These are phyloP conservation scores for Seira sanloemensis DNA, from an alignment of 2,888 invertebrate species.

Conservation along the genomic window DNA sequence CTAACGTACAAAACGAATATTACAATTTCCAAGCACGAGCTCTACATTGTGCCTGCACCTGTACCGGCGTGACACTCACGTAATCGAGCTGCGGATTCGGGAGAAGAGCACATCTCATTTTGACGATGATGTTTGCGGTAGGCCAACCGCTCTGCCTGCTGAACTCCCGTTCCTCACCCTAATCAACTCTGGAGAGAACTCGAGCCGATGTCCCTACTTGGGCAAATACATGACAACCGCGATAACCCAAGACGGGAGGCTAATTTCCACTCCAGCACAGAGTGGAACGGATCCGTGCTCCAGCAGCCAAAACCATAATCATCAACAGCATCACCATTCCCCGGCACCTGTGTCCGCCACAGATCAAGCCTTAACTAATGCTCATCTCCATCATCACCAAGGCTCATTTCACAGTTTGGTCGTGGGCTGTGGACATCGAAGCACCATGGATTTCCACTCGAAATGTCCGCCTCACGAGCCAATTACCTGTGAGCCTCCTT, in stretches of 20 bases:
- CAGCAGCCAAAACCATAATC: slow-evolving; percentile 43
- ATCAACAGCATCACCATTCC: not conserved
- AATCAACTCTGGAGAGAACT: slow-evolving; percentile 66
- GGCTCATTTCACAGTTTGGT: slow-evolving; percentile 74
- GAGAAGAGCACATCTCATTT: slow-evolving; percentile 56
- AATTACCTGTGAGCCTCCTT: slow-evolving; percentile 74
- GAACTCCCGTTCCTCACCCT: slow-evolving; percentile 69
- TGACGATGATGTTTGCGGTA: slow-evolving; percentile 65
- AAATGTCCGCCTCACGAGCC: slow-evolving; percentile 76
- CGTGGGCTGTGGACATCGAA: slow-evolving; percentile 78
- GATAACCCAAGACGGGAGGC: slow-evolving; percentile 68
- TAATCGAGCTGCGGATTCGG: slow-evolving; percentile 82
- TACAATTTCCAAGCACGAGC: slow-evolving; percentile 81
- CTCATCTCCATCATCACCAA: slow-evolving; percentile 32
- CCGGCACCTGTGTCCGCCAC: not conserved
- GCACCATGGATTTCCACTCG: slow-evolving; percentile 80
- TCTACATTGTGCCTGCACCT: slow-evolving; percentile 88
- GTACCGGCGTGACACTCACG: slow-evolving; percentile 82
- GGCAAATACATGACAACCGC: slow-evolving; percentile 72
- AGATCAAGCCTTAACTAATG: slow-evolving; percentile 2
- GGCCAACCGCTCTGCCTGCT: slow-evolving; percentile 61
- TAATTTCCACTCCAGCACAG: slow-evolving; percentile 62
- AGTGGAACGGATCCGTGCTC: slow-evolving; percentile 56
- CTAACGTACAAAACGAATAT: not conserved
- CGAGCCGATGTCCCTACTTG: slow-evolving; percentile 71